Evolutionary conservation across 1,140 invertebrate species (phyloP), one percentile per base, ranked within the genome.

Genomic region (Meloidogyne exigua): DNA sequence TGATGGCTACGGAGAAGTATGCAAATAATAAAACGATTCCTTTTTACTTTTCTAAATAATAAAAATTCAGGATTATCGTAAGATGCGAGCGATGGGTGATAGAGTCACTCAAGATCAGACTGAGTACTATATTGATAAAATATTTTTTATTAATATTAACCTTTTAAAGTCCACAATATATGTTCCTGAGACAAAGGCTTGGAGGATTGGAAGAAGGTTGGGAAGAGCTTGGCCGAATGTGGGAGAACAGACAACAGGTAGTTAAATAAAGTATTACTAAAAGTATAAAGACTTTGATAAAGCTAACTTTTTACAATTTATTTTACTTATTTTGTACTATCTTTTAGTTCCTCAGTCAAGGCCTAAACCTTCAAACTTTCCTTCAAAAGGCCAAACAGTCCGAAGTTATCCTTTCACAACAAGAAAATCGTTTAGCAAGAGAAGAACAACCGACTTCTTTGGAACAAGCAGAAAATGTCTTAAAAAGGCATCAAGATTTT

Each of bases 1-100:
- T 83, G 95, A 98, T 88, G 97, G 96, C 85, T 99, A 99, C 88
- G 95, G 92, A 66, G 94, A 96, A 57, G 81, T 96, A 99, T 88
- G 98, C 97, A 92, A 49, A 23, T 42, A 2, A 57, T n/a, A 57
- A 57, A 57, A 57, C 9, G 21, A 57, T 0, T 1, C 7, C 21
- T n/a, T n/a, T 57, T 57, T n/a, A n/a, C 4, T 57, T 57, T n/a
- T 57, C n/a, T n/a, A 57, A 57, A 4, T n/a, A n/a, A 57, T 57
- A 57, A 57, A n/a, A 15, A 15, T 9, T 57, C n/a, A 57, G 39
- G 77, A 79, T 57, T 81, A 88, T 28, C 74, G 92, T 80, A 95
- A 95, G 89, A 98, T 99, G 95, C 98, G 98, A 93, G 95, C 97
- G 83, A 99, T 98, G 88, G 97, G 97, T 68, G 95, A 98, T 85